A percentile compares a stretch with the other conserved stretches of the same genome.
These are phyloP conservation scores for Sarotherodon lohbergeri DNA, from an alignment of 2,113 vertebrate species.

Conservation along the genomic window DNA sequence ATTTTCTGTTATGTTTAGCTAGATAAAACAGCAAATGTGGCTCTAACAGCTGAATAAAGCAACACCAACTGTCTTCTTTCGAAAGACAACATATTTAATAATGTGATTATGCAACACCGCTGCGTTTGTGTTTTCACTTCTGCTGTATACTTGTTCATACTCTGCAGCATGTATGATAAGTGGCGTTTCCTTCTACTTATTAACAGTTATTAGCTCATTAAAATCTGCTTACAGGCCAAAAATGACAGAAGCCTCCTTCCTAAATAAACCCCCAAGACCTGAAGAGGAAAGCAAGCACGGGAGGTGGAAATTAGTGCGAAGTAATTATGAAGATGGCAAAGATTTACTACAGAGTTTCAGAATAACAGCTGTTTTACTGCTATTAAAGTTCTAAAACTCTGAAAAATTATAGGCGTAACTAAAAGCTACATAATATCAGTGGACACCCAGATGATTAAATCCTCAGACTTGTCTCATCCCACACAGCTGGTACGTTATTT, in stretches of 20 bases:
- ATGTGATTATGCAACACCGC: conserved; percentile 23
- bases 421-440: not conserved
- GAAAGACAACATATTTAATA: not conserved
- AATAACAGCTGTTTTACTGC: not conserved
- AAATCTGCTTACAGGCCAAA: not conserved
- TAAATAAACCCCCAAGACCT: conserved; percentile 9
- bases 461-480: not conserved
- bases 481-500: not conserved
- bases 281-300: not conserved
- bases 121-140: not conserved
- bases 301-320: not conserved
- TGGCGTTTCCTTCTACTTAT: not conserved
- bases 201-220: conserved; percentile 38
- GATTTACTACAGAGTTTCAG: conserved; percentile 6
- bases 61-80: not conserved
- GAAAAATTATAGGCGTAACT: not conserved
- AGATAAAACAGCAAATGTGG: not conserved
- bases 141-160: not conserved
- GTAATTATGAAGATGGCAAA: conserved; percentile 11
- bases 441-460: not conserved
- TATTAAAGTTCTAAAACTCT: not conserved
- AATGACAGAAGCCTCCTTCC: conserved; percentile 3
- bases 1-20: not conserved
- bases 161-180: not conserved
- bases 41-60: not conserved